These are phyloP conservation scores for Temnothorax unifasciatus DNA, from an alignment of 2,888 invertebrate genomes.

Conservation along the genomic window DNA sequence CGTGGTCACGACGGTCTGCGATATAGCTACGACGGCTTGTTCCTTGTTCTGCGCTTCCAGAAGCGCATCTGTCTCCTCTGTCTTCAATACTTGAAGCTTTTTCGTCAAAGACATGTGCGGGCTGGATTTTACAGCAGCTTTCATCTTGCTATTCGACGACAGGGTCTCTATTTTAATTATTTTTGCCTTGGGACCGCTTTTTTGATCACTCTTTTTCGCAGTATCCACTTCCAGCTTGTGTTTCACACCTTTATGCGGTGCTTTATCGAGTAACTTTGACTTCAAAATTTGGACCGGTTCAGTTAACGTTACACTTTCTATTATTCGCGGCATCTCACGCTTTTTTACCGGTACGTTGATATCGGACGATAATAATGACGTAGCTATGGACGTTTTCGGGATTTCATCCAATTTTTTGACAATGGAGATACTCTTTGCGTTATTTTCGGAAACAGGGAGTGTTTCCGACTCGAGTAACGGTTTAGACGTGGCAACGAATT, in stretches of 20 bases:
- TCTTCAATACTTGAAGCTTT: conserved; percentile 80
- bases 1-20: conserved; percentile 67
- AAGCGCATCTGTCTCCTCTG: conserved; percentile 76
- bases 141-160: conserved; percentile 74
- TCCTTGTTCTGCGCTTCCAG: conserved; percentile 71
- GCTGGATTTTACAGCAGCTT: conserved; percentile 67
- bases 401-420: conserved; percentile 77
- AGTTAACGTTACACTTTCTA: conserved; percentile 83
- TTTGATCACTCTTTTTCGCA: conserved; percentile 69
- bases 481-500: conserved; percentile 57
- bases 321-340: conserved; percentile 85
- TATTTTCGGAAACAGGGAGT: conserved; percentile 60
- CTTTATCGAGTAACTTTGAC: conserved; percentile 81
- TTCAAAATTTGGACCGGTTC: conserved; percentile 84
- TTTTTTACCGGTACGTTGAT: conserved; percentile 82
- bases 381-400: conserved; percentile 69
- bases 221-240: conserved; percentile 81
- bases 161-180: conserved; percentile 81
- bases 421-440: conserved; percentile 69
- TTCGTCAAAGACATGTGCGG: conserved; percentile 74
- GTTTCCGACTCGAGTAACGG: conserved; percentile 30
- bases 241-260: conserved; percentile 78
- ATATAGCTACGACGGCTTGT: conserved; percentile 61
- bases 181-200: conserved; percentile 76
- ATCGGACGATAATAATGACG: conserved; percentile 68